A percentile compares a stretch with the other conserved stretches of the same genome.
phyloP scores from a whole-genome alignment of 2,888 invertebrate species.

The Acrocyrtus sp. region DNA sequence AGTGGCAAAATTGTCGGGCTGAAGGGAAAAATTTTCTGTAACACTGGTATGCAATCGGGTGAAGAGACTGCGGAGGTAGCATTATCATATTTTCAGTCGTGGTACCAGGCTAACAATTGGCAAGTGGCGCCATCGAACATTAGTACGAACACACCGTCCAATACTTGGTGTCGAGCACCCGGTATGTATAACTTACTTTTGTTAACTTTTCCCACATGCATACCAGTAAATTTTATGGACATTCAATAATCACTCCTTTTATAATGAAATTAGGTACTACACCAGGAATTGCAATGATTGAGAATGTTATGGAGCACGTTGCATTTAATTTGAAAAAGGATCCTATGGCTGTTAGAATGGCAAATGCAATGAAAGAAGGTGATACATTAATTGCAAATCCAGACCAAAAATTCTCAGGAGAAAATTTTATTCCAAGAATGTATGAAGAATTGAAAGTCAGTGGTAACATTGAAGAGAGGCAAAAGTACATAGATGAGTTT shows the following conservation, averaged over 20 bases:
- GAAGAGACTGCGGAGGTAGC: conserved; percentile 62
- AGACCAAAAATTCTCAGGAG: conserved; percentile 38
- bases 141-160: conserved; percentile 66
- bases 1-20: conserved; percentile 65
- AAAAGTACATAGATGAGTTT: conserved; percentile 71
- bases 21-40: conserved; percentile 65
- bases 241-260: not conserved
- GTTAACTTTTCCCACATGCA: conserved; percentile 9
- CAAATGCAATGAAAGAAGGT: conserved; percentile 69
- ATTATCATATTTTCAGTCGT: conserved; percentile 57
- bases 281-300: conserved; percentile 74
- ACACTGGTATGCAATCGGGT: conserved; percentile 64
- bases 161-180: conserved; percentile 66
- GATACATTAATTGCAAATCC: conserved; percentile 59
- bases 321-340: conserved; percentile 71
- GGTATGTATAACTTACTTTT: conserved; percentile 56
- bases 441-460: conserved; percentile 71
- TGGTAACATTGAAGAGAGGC: conserved; percentile 72
- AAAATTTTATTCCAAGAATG: conserved; percentile 69
- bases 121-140: conserved; percentile 64
- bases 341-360: conserved; percentile 71
- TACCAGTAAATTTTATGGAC: not conserved
- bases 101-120: conserved; percentile 66
- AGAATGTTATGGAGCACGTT: conserved; percentile 76
- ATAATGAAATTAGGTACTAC: conserved; percentile 69